Conservation (phyloP, 2,113 vertebrate species). For the Alligator sinensis region DNA sequence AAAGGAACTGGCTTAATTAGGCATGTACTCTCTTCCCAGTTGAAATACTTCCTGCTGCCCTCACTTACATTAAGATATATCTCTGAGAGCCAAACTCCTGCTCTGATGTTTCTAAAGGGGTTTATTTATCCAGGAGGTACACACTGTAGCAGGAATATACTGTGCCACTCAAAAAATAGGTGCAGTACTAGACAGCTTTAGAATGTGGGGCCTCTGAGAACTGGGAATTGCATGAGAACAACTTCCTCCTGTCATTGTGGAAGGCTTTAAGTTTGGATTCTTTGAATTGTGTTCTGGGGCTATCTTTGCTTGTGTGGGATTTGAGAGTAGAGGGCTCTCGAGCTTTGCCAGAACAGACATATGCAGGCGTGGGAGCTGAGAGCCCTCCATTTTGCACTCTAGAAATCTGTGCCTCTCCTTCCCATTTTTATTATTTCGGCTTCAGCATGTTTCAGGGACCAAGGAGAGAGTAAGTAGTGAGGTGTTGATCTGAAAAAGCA, state of each 20-base stretch:
- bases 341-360: not conserved
- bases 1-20: not conserved
- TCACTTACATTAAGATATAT: constrained; percentile 31
- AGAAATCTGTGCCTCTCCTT: not conserved
- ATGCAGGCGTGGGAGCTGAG: not conserved
- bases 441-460: constrained; percentile 17
- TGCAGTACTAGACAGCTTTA: not conserved
- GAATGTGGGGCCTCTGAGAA: not conserved
- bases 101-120: constrained; percentile 4
- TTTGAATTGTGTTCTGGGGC: not conserved
- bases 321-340: not conserved
- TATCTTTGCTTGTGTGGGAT: not conserved
- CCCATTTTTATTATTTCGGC: not conserved
- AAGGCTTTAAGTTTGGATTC: not conserved
- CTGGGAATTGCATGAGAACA: not conserved
- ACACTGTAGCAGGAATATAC: not conserved
- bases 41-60: constrained; percentile 32
- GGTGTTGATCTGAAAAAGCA: not conserved
- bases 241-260: fast-evolving
- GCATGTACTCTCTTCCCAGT: not conserved
- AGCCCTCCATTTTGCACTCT: not conserved
- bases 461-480: not conserved
- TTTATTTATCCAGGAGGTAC: not conserved
- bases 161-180: not conserved
- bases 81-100: not conserved